Evolutionary conservation across 2,113 vertebrate species (phyloP), one percentile per base, ranked within the genome.

Genomic region (Poecile atricapillus): DNA sequence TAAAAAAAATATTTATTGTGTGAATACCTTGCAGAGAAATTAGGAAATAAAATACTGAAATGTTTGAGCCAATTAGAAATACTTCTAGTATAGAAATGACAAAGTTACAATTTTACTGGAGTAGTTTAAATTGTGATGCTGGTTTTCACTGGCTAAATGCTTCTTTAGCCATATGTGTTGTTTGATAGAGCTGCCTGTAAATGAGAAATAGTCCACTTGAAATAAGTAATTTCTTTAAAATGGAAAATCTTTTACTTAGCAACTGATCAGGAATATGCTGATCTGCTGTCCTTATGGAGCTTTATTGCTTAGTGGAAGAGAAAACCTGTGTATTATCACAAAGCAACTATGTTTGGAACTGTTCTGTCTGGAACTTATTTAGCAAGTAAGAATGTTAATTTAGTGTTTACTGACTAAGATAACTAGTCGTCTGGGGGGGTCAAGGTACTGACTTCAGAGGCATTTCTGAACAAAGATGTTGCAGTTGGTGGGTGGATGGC

Each of bases 371-470:
- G 76, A 76, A 95, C 91, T 95, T 95, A 84, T 85, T 93, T 96
- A 95, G 93, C 53, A 83, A 97, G 84, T 75, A 95, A 83, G 94
- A 94, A 96, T 97, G 92, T 98, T 97, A 94, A 97, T 96, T 96
- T 94, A 97, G 91, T 97, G 93, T 97, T 76, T 97, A 94, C 96
- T 96, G 95, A 94, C 97, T 97, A 88, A 97, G 97, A 98, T 97
- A 97, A 98, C 96, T 97, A 97, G 96, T 97, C 93, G 97, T 97
- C 97, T 97, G 84, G 96, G 95, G 94, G 95, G 98, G 98, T 98
- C 98, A 98, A 98, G 98, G 98, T 98, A 97, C 96, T 97, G 97
- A 98, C 97, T 98, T 98, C 97, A 98, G 98, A 98, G 96, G 97
- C 98, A 98, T 98, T 98, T 98, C 97, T 97, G 98, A 98, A 97